phyloP scores from a whole-genome alignment of 2,113 vertebrate species.

The Leptosomus discolor region DNA sequence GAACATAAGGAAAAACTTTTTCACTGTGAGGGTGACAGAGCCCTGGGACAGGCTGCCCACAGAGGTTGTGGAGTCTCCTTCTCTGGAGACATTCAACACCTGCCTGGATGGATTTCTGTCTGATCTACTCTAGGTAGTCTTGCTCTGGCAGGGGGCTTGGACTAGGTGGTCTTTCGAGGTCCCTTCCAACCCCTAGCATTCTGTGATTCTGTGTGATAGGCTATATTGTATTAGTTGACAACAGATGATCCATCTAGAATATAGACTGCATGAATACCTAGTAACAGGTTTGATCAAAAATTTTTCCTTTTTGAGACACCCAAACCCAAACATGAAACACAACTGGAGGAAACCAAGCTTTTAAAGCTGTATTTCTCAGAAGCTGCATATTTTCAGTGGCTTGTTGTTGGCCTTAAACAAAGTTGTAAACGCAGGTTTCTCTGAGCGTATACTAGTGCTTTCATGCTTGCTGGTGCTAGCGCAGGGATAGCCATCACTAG shows the following conservation, averaged over 20 bases:
- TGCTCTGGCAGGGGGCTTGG: too few relatives aligned
- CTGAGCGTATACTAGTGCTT: accelerated
- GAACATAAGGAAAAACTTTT: too few relatives aligned
- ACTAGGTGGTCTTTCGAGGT: too few relatives aligned
- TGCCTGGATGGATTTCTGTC: too few relatives aligned
- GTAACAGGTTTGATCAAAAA: background rate
- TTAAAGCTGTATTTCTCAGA: background rate
- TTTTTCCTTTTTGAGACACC: background rate
- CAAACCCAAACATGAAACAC: background rate
- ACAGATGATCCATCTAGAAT: background rate
- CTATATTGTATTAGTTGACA: background rate
- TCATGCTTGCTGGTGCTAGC: background rate
- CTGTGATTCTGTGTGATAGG: too few relatives aligned
- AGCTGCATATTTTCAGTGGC: background rate
- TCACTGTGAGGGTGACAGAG: too few relatives aligned
- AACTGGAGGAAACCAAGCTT: background rate
- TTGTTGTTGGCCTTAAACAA: background rate
- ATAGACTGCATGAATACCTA: background rate
- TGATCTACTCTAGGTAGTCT: too few relatives aligned
- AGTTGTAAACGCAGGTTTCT: background rate
- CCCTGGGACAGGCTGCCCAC: too few relatives aligned
- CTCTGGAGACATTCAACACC: too few relatives aligned
- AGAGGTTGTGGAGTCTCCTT: too few relatives aligned
- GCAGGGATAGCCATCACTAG: background rate
- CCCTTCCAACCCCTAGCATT: too few relatives aligned